Base-by-base conservation (phyloP, 2,888 invertebrate genomes). In the Nycteola revayana region DNA sequence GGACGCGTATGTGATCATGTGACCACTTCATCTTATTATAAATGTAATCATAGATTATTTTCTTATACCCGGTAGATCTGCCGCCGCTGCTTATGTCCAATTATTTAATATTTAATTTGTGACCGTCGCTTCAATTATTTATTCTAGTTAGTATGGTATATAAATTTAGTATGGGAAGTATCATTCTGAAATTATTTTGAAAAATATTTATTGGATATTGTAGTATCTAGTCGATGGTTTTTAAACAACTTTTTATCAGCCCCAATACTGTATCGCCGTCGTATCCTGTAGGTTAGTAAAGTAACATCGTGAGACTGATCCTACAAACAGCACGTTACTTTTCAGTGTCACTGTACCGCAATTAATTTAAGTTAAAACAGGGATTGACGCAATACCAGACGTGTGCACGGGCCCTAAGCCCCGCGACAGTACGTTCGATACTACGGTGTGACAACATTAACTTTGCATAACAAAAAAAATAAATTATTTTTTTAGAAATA, bases 221-320 rank as follows among this genome's bases (percentile, higher is more conserved):
- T 78, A 79, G 80, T 66, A 74, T 81, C 85, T 84, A 85, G 84
- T 85, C 85, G 76, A 75, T 60, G 74, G 67, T 52, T 66, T 66
- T 64, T 68, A 66, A 64, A 66, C 60, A 64, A 45, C n/a, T 64
- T 67, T 65, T 64, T 49, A 55, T 55, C 60, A 63, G 53, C 53
- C 55, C 53, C 53, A 51, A 45, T 57, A 49, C 49, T 52, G 29
- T 45, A 50, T 37, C 38, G 43, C 39, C 41, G 40, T 32, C 44
- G 47, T 39, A 17, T 42, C 42, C 47, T 41, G 68, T 66, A 63
- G 68, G 68, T 68, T 64, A 67, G 66, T 64, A 61, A 65, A 42
- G 42, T 40, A 50, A 63, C 67, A 62, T 37, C 66, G 51, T 54
- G 74, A 75, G 75, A 75, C 75, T 74, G 79, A 72, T 51, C 65